Base-by-base conservation (phyloP, 2,797 vertebrate genomes). In the Sylvilagus floridanus region DNA sequence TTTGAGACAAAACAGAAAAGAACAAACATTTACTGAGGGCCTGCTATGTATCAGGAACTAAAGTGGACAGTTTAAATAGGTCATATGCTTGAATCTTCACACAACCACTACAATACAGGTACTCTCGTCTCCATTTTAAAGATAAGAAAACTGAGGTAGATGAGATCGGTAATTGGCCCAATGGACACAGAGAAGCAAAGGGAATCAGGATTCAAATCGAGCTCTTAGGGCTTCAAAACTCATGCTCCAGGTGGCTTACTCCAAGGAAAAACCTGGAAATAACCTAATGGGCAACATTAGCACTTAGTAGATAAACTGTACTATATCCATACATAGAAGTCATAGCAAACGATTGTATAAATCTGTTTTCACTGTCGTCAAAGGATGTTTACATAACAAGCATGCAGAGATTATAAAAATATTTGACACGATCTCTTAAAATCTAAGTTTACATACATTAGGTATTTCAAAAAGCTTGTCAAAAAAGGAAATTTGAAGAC, bases 111-210 rank as follows among this genome's bases (percentile, higher is more conserved):
- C 21, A 57, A 89, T 71, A 91, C 73, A 47, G 47, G 21, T 92
- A 79, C 22, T 87, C 84, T 90, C 78, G 81, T 77, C n/a, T 72
- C 60, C 72, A 93, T 69, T 88, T 87, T 78, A 91, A 89, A 93
- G n/a, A 54, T 87, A 85, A 93, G 32, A 89, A 95, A 95, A 69
- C 62, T 93, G 72, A 94, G 68, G 22, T 95, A 57, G 65, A 91
- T 68, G 13, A 96, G 65, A 65, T 78, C 75, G 76, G 35, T 79
- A 85, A 88, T 10, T 85, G 84, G 21, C 63, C 71, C 81, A 78
- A 91, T 88, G 35, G 52, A 93, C 60, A 96, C 7, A 83, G 37
- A 68, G 91, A 95, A 87, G 78, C 28, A 92, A 95, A 96, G 28
- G 30, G 32, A 85, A 88, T 12, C 30, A 75, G 16, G 69, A 92